These are phyloP conservation scores for Taxidea taxus DNA, from an alignment of 2,113 vertebrate genomes.

Conservation along the genomic window DNA sequence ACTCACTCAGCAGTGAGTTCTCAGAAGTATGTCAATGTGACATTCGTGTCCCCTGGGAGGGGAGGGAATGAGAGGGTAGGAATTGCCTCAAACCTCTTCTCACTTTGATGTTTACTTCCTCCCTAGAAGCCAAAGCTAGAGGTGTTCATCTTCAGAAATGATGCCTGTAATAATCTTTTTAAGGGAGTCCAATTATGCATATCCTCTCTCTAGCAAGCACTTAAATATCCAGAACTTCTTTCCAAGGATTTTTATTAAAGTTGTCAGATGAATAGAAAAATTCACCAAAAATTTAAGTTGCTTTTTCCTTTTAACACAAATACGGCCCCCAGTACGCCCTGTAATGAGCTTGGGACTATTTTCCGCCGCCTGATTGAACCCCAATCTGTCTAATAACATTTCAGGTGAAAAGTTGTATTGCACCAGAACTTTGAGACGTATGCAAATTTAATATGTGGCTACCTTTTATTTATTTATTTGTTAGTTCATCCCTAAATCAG, in stretches of 20 bases:
- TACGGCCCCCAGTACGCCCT: constrained; percentile 72
- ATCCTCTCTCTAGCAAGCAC: constrained; percentile 66
- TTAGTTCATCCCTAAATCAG: constrained; percentile 52
- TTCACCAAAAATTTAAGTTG: constrained; percentile 48
- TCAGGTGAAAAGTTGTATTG: constrained; percentile 34
- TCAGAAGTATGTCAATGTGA: constrained; percentile 57
- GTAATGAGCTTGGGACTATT: constrained; percentile 64
- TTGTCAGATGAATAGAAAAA: constrained; percentile 62
- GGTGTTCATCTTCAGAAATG: constrained; percentile 72
- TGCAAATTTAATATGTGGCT: constrained; percentile 53
- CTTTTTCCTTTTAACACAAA: constrained; percentile 71
- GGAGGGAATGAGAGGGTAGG: not conserved
- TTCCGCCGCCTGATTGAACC: constrained; percentile 73
- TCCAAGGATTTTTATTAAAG: constrained; percentile 71
- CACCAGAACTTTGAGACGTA: constrained; percentile 54
- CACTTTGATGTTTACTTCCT: constrained; percentile 74
- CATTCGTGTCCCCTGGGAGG: constrained; percentile 10
- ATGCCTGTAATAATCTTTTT: constrained; percentile 72
- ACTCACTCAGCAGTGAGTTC: constrained; percentile 69
- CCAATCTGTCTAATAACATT: constrained; percentile 44
- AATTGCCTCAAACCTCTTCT: constrained; percentile 43
- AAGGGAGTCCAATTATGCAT: constrained; percentile 57
- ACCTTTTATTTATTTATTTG: not conserved
- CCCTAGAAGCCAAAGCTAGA: constrained; percentile 83
- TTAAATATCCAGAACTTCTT: constrained; percentile 82